Evolutionary conservation across 2,888 invertebrate species (phyloP).

Genomic region (Erannis defoliaria): DNA sequence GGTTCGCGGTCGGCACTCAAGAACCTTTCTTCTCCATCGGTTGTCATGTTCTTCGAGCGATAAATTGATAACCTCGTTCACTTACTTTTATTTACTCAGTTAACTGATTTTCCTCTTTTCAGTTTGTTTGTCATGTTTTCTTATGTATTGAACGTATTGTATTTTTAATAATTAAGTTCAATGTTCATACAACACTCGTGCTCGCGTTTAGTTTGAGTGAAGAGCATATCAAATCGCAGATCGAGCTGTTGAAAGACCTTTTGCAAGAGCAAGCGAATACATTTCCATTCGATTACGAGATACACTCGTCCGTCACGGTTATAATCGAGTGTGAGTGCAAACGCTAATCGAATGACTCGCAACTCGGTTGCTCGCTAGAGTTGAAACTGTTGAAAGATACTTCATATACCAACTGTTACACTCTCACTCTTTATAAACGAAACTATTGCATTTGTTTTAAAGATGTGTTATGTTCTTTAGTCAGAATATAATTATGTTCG

Average conservation of each 20-base stretch:
- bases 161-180: not conserved
- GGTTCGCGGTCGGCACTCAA: too few relatives aligned
- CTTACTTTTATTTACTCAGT: too few relatives aligned
- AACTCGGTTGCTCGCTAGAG: constrained; percentile 49
- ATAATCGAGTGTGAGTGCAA: constrained; percentile 60
- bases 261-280: constrained; percentile 34
- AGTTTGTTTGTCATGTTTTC: not conserved
- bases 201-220: constrained; percentile 17
- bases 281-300: constrained; percentile 44
- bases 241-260: constrained; percentile 31
- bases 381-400: constrained; percentile 44
- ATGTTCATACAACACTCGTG: not conserved
- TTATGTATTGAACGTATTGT: not conserved
- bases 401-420: constrained; percentile 4
- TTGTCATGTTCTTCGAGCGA: too few relatives aligned
- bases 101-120: too few relatives aligned
- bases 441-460: too few relatives aligned
- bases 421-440: not conserved
- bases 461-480: not conserved
- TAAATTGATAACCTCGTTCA: too few relatives aligned
- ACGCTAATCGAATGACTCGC: constrained; percentile 73
- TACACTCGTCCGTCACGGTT: constrained; percentile 53
- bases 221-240: constrained; percentile 36
- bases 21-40: too few relatives aligned
- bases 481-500: not conserved